Percentiles rank a stretch among this genome's conserved stretches.
phyloP scores from a whole-genome alignment of 2,888 invertebrate species.

The Acheta domesticus region DNA sequence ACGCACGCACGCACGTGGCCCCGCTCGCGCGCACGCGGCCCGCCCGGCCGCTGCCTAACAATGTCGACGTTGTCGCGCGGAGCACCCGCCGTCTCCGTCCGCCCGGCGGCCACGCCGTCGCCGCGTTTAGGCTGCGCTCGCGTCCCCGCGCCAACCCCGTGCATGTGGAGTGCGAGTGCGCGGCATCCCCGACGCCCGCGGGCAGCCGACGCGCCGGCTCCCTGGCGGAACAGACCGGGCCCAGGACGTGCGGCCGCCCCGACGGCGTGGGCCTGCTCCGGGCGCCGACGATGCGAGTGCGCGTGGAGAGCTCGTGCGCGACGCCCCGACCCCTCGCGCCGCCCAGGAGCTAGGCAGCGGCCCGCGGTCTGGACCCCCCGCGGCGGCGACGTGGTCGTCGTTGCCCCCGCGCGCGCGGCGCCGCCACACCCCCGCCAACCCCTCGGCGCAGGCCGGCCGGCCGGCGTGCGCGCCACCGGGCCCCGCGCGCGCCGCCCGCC shows the following conservation, averaged over 20 bases:
- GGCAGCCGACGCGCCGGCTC: too few species aligned
- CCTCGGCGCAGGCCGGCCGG: too few species aligned
- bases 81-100: background rate
- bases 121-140: background rate
- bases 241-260: background rate
- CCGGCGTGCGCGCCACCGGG: background rate
- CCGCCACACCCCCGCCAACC: too few species aligned
- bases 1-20: background rate
- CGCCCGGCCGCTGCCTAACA: slow-evolving; percentile 21
- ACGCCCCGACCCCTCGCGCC: background rate
- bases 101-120: background rate
- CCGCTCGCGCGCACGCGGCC: slow-evolving; percentile 12
- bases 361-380: too few species aligned
- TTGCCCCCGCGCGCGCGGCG: too few species aligned
- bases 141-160: too few species aligned
- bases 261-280: background rate
- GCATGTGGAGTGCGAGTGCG: too few species aligned
- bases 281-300: background rate
- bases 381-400: too few species aligned
- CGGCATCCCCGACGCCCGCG: too few species aligned
- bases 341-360: too few species aligned
- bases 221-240: background rate
- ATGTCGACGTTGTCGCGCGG: slow-evolving; percentile 18
- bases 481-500: background rate
- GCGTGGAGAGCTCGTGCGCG: background rate